Conservation (phyloP, 2,113 vertebrate genomes). For the Tyto alba region DNA sequence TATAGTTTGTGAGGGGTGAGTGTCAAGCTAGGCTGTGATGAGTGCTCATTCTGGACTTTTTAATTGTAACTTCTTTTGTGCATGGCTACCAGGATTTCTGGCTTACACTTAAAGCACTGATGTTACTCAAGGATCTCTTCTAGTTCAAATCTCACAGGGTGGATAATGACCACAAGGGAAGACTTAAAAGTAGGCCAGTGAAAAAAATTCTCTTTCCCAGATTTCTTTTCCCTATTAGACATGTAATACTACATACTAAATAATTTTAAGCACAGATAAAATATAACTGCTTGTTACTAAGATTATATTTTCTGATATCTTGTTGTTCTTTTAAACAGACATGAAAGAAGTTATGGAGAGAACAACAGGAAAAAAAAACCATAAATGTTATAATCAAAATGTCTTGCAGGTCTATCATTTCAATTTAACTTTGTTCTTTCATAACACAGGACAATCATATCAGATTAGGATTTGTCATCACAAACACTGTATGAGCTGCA, state of each 20-base stretch:
- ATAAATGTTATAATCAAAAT: neutral
- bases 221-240: neutral
- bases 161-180: neutral
- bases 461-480: neutral
- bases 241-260: neutral
- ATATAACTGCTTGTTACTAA: neutral
- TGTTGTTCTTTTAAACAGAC: neutral
- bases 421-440: neutral
- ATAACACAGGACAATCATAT: neutral
- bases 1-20: neutral
- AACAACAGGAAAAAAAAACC: accelerated
- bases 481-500: neutral
- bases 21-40: neutral
- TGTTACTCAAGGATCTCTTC: neutral
- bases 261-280: neutral
- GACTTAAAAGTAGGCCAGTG: neutral
- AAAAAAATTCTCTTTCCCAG: accelerated
- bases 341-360: neutral
- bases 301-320: neutral
- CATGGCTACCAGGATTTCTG: neutral
- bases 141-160: neutral
- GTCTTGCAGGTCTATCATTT: neutral
- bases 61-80: neutral
- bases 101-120: neutral
- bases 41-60: neutral